phyloP scores from a whole-genome alignment of 1,140 invertebrate genomes.

The Scylla paramamosain region DNA sequence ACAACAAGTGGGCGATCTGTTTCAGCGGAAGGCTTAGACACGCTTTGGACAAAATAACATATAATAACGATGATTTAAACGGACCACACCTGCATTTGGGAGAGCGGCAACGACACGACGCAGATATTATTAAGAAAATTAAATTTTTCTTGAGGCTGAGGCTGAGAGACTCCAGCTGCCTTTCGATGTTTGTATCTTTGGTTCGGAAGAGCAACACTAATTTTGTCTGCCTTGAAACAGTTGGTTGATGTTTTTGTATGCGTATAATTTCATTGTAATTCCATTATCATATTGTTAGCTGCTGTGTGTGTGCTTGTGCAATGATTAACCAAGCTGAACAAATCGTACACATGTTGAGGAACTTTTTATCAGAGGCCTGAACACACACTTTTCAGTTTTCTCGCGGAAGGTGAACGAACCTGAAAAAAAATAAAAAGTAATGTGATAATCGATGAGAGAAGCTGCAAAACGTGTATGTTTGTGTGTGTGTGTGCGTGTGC shows the following conservation, averaged over 20 bases:
- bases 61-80: neutral
- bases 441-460: too few species aligned
- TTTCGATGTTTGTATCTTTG: neutral
- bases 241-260: neutral
- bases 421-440: too few species aligned
- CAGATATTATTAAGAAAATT: neutral
- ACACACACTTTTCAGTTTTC: too few species aligned
- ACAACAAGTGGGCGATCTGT: slow-evolving; percentile 2
- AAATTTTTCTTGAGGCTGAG: neutral
- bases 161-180: neutral
- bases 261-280: too few species aligned
- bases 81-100: neutral
- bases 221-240: neutral
- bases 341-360: too few species aligned
- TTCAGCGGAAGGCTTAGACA: neutral
- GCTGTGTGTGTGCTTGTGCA: too few species aligned
- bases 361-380: too few species aligned
- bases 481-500: neutral
- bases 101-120: neutral
- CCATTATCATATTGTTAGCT: too few species aligned
- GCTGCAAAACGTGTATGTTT: neutral
- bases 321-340: too few species aligned
- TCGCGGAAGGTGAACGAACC: too few species aligned
- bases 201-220: neutral
- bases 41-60: neutral